Conservation (phyloP, 92 coral and sea anemone genomes). For the Scolanthus callimorphus region DNA sequence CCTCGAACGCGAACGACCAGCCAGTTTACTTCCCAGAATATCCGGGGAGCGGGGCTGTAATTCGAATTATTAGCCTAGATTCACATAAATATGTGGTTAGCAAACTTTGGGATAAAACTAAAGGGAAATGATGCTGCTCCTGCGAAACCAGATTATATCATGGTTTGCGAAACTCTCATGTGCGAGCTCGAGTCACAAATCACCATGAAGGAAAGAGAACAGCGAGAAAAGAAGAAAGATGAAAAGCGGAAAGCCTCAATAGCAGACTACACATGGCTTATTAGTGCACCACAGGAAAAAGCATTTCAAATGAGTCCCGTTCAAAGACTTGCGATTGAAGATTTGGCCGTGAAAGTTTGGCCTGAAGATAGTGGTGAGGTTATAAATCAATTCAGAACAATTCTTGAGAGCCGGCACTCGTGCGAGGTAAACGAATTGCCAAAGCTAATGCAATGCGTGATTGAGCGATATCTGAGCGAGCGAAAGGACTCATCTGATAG, state of each 20-base stretch:
- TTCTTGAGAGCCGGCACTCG: constrained; percentile 55
- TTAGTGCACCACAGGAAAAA: constrained; percentile 39
- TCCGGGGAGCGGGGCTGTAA: no score
- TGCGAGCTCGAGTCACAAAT: constrained; percentile 71
- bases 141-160: constrained; percentile 54
- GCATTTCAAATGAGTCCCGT: constrained; percentile 56
- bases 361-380: constrained; percentile 70
- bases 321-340: constrained; percentile 76
- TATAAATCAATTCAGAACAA: constrained; percentile 58
- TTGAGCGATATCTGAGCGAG: constrained; percentile 61
- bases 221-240: constrained; percentile 51
- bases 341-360: constrained; percentile 69
- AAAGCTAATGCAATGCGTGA: constrained; percentile 56
- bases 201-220: constrained; percentile 42
- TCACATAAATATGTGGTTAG: constrained; percentile 28
- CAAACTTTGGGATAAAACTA: constrained; percentile 49
- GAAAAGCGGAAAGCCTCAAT: constrained; percentile 47
- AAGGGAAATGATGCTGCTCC: constrained; percentile 48
- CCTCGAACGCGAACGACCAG: no score
- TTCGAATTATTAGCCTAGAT: no score
- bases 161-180: constrained; percentile 77
- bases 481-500: constrained; percentile 23
- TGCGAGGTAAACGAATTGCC: constrained; percentile 49
- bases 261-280: constrained; percentile 83
- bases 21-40: no score